A percentile compares a stretch with the other conserved stretches of the same genome.
These are phyloP conservation scores for Hemibates koningsi DNA, from an alignment of 2,113 vertebrate species.

Conservation along the genomic window DNA sequence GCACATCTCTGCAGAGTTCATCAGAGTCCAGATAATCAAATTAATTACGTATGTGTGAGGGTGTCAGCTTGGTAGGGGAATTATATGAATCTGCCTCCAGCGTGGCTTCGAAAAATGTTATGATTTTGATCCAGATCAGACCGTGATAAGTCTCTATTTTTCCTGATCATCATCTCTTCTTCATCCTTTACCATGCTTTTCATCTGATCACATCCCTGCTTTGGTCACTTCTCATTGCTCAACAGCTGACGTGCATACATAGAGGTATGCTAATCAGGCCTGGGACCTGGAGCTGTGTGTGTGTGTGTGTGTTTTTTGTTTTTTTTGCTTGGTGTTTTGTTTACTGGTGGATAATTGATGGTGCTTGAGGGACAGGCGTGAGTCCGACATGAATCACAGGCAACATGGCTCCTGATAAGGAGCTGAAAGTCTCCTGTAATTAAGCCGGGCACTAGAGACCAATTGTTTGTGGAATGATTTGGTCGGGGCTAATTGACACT, in stretches of 20 bases:
- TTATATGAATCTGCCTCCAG: background rate
- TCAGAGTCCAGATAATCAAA: background rate
- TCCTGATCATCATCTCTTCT: background rate
- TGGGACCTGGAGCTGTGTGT: conserved; percentile 70
- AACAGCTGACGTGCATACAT: conserved; percentile 56
- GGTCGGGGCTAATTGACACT: conserved; percentile 98
- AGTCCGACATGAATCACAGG: conserved; percentile 94
- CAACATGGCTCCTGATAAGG: conserved; percentile 87
- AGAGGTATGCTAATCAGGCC: conserved; percentile 71
- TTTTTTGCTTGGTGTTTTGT: background rate
- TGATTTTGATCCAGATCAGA: background rate
- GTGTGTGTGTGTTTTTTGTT: rapidly evolving
- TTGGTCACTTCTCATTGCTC: conserved; percentile 30
- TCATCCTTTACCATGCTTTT: background rate
- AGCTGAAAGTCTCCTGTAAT: conserved; percentile 96
- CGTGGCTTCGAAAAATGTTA: background rate
- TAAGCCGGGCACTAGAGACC: conserved; percentile 98
- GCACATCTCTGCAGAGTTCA: background rate
- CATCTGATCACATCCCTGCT: conserved; percentile 32
- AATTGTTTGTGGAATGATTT: conserved; percentile 98
- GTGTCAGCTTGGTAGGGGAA: no score
- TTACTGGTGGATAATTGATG: conserved; percentile 95
- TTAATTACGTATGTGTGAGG: background rate
- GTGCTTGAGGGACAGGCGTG: conserved; percentile 91
- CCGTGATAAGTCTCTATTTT: background rate